These are phyloP conservation scores for Oxytorus armatus DNA, from an alignment of 2,888 invertebrate genomes.

Conservation along the genomic window DNA sequence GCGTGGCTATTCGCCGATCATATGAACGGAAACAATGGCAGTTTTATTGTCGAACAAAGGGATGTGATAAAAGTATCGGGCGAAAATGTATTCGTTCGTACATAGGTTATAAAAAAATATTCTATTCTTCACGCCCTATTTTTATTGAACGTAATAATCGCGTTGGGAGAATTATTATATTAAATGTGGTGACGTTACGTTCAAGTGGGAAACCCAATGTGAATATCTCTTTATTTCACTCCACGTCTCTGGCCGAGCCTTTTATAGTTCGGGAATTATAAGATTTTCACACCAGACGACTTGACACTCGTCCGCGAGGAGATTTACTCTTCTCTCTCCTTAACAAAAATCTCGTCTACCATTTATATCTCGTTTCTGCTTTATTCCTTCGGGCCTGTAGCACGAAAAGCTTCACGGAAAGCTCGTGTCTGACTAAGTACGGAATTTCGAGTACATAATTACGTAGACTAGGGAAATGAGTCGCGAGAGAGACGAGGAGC, in stretches of 20 bases:
- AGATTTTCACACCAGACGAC: conserved; percentile 26
- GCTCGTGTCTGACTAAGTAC: conserved; percentile 39
- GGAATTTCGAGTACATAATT: conserved; percentile 41
- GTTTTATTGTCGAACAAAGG: not conserved
- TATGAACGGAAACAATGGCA: conserved; percentile 13
- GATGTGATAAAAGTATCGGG: not conserved
- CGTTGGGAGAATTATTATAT: not conserved
- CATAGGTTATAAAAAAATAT: not conserved
- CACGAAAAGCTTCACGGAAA: conserved; percentile 8
- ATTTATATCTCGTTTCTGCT: conserved; percentile 19
- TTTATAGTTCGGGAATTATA: conserved; percentile 10
- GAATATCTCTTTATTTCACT: conserved; percentile 8
- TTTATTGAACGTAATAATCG: not conserved
- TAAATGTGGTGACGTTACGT: conserved; percentile 11
- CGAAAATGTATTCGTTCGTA: not conserved
- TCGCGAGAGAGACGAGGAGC: conserved; percentile 6
- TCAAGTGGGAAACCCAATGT: not conserved
- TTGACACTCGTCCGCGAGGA: conserved; percentile 9
- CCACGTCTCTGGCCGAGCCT: not conserved
- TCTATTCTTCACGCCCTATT: not conserved
- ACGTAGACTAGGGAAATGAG: conserved; percentile 34
- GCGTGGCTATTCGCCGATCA: conserved; percentile 6
- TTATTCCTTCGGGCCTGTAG: conserved; percentile 18
- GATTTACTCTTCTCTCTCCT: conserved; percentile 33
- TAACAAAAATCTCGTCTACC: conserved; percentile 1